Base-by-base conservation (phyloP, 2,113 vertebrate species). In the Hemiprocne comata region DNA sequence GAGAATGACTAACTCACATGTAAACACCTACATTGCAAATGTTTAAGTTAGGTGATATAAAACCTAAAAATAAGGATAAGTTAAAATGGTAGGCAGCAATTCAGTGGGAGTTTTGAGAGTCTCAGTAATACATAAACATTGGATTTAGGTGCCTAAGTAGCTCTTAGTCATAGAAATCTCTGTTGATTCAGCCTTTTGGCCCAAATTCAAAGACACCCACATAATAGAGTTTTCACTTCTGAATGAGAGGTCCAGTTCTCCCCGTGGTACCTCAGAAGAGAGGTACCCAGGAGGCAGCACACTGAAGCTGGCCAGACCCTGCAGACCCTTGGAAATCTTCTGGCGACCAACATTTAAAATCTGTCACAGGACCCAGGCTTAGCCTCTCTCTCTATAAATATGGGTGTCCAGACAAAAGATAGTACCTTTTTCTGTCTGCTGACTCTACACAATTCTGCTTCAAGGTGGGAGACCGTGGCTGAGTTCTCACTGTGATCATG, bases 1-100 rank as follows among this genome's bases (percentile, higher is more conserved):
- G 58, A 72, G 74, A n/a, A 72, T 82, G 85, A 90, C 54, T 95
- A 88, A 93, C 20, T 79, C 66, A 53, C 34, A 69, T 72, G 34
- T 76, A 93, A 89, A 75, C 50, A 87, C 65, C 77, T 82, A 69
- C 44, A 65, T 11, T 87, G 81, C 62, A 93, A 72, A 61, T 57
- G 24, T 53, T 93, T 89, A 55, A 44, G 14, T 65, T 73, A 79
- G 33, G 23, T 87, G 61, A 44, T 61, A 69, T 11, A 85, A 91
- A 89, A 40, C 24, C 26, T 61, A 26, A 82, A 55, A 57, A 21
- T 10, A 79, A 79, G 48, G 53, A 55, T 40, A 66, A 85, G 40
- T 76, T 87, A 72, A 93, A 91, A 83, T 50, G 8, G 15, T 34
- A 78, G 44, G 26, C 65, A 81, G 55, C 25, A 77, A 74, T 71